Percentiles rank a stretch among this genome's conserved stretches.
Conservation (phyloP, 2,113 vertebrate genomes). For the Uria lomvia region DNA sequence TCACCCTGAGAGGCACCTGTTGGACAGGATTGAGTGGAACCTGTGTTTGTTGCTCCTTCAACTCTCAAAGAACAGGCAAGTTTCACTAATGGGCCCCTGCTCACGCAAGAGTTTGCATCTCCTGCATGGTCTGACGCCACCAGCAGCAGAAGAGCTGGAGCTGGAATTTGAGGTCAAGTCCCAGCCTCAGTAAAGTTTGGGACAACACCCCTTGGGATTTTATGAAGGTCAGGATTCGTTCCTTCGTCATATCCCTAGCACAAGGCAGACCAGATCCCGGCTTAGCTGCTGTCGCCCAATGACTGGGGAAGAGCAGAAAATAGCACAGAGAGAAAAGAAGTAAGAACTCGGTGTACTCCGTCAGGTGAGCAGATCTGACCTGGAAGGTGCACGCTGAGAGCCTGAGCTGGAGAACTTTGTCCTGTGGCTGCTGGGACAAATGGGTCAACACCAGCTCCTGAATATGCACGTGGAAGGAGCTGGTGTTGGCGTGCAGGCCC, state of each 20-base stretch:
- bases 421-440: not conserved
- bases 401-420: not conserved
- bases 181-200: not conserved
- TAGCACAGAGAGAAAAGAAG: not conserved
- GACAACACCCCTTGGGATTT: not conserved
- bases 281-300: not conserved
- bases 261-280: not conserved
- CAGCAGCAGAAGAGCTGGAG: not conserved
- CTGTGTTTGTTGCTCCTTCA: not conserved
- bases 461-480: not conserved
- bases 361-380: not conserved
- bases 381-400: not conserved
- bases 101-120: not conserved
- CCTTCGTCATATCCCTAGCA: not conserved
- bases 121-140: not conserved
- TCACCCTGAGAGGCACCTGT: not conserved
- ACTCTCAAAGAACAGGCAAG: accelerated
- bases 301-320: not conserved
- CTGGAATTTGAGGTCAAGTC: not conserved
- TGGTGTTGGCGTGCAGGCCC: not conserved
- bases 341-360: accelerated
- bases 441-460: not conserved
- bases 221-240: not conserved
- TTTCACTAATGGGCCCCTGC: not conserved
- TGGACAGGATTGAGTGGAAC: not conserved